Evolutionary conservation across 2,888 invertebrate genomes (phyloP).

Genomic region (Oxystoma pomonae): DNA sequence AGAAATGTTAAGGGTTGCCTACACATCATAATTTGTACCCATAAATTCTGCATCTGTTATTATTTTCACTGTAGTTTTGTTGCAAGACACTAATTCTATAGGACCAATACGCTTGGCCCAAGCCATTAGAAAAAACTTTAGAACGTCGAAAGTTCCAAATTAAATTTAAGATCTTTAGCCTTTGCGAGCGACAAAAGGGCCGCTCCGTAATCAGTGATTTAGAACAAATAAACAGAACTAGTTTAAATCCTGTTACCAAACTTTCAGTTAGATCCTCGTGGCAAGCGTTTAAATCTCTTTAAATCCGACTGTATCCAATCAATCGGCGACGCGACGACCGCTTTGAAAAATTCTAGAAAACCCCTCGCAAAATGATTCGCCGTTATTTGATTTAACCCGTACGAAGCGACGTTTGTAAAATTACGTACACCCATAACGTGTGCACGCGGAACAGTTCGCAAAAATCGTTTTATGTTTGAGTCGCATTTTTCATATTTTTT

Average conservation of each 20-base stretch:
- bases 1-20: too few species aligned
- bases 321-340: not conserved
- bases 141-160: not conserved
- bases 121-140: too few species aligned
- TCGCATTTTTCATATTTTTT: not conserved
- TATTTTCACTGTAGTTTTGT: too few species aligned
- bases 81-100: too few species aligned
- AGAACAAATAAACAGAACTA: conserved; percentile 15
- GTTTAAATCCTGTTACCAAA: conserved; percentile 20
- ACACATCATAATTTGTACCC: too few species aligned
- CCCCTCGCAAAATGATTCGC: not conserved
- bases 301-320: not conserved
- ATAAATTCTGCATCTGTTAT: too few species aligned
- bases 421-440: not conserved
- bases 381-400: not conserved
- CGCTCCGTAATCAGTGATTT: conserved; percentile 7
- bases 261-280: conserved; percentile 7
- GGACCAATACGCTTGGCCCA: too few species aligned
- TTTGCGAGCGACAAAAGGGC: conserved; percentile 1
- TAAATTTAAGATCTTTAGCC: not conserved
- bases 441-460: not conserved
- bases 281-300: not conserved
- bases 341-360: not conserved
- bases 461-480: not conserved
- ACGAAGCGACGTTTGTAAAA: not conserved